Base-by-base conservation (phyloP, 2,888 invertebrate genomes). In the Epistrophe eligans region DNA sequence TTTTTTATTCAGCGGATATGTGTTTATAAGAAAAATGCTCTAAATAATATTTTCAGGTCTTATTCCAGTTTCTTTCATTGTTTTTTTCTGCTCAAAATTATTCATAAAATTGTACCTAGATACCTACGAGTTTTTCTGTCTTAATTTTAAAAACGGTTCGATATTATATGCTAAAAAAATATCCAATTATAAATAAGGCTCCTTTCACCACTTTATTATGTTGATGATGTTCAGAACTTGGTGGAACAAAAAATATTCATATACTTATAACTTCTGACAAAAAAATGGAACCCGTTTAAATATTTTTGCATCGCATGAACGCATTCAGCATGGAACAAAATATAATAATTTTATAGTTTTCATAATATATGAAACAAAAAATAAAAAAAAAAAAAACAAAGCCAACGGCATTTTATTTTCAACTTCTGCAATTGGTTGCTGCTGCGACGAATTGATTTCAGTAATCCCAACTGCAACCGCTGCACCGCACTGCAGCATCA, bases 401-500 rank as follows among this genome's bases (percentile, higher is more conserved):
- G 83, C 83, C 87, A 87, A 72, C 82, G 87, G 83, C 87, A 79
- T 87, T 87, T 43, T 35, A 43, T 62, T 62, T 62, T 83, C 76
- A 83, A 79, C 83, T 83, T 87, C 87, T 87, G 71, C 87, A 87
- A 87, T 83, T 87, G 87, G 83, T 67, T 55, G 43, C 64, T 45
- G 57, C 40, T 79, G 76, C 79, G 71, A 76, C 76, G 83, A 79
- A 77, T 74, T 79, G 87, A 87, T 87, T 83, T 24, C 19, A 76
- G 83, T 87, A 76, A 87, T 87, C 83, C 66, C 62, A 62, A 55
- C 28, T 10, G 28, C 38, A 58, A 38, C 58, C 17, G 38, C 19
- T 17, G 58, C 58, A 58, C 35, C 17, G 58, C 58, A 17, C 17
- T 4, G 10, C 74, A 74, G 9, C 38, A 11, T 8, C 58, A 58